These are phyloP conservation scores for Diploscapter pachys DNA, from an alignment of 1,140 invertebrate genomes.

Conservation along the genomic window DNA sequence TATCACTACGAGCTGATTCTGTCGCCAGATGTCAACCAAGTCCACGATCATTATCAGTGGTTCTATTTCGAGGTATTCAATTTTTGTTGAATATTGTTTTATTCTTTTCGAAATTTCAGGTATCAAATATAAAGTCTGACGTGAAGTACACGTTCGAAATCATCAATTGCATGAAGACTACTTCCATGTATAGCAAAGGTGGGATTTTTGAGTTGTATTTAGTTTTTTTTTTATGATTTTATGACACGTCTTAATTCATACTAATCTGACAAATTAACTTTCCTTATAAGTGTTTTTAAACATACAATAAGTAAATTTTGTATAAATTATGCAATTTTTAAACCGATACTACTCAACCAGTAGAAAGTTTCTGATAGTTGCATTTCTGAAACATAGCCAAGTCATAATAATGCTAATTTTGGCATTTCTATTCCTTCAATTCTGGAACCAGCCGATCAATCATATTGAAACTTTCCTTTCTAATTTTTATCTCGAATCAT, in stretches of 20 bases:
- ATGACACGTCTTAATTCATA: too few species aligned
- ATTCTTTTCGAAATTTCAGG: slow-evolving; percentile 60
- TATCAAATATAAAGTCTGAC: slow-evolving; percentile 74
- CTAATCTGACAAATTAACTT: too few species aligned
- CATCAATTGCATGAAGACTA: slow-evolving; percentile 82
- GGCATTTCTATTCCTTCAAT: too few species aligned
- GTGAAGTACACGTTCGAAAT: slow-evolving; percentile 80
- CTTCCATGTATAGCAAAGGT: slow-evolving; percentile 84
- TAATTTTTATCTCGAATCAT: too few species aligned
- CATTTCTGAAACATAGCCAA: too few species aligned
- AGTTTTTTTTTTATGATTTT: background rate
- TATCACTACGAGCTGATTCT: slow-evolving; percentile 89
- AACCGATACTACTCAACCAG: too few species aligned
- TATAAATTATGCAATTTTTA: too few species aligned
- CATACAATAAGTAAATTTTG: too few species aligned
- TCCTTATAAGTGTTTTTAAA: slow-evolving; percentile 11
- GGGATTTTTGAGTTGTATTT: background rate
- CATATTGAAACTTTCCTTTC: too few species aligned
- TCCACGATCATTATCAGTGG: slow-evolving; percentile 76
- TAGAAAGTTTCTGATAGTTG: too few species aligned
- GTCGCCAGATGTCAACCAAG: slow-evolving; percentile 79
- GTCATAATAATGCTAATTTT: too few species aligned
- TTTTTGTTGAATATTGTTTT: background rate
- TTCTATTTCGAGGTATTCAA: slow-evolving; percentile 74
- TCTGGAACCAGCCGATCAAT: too few species aligned